phyloP scores from a whole-genome alignment of 2,797 vertebrate genomes.

The Morelia viridis region DNA sequence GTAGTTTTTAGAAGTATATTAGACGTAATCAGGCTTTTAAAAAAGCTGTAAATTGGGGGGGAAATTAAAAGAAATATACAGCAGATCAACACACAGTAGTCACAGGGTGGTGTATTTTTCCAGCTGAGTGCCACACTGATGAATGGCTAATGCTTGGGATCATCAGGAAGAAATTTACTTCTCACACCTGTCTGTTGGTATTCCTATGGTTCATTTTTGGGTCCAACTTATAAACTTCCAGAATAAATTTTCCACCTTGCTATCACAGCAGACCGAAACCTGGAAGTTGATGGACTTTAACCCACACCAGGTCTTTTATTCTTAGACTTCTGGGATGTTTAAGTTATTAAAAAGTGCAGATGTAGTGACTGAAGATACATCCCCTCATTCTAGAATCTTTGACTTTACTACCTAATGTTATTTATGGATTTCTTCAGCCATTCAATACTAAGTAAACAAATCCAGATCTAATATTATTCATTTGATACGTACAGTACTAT shows the following conservation, averaged over 20 bases:
- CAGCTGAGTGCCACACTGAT: background rate
- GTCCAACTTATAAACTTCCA: background rate
- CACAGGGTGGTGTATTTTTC: background rate
- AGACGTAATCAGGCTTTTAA: background rate
- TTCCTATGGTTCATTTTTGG: background rate
- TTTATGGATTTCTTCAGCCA: slow-evolving; percentile 57
- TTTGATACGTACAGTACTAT: slow-evolving; percentile 24
- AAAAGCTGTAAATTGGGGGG: background rate
- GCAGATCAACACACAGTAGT: background rate
- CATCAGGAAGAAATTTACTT: background rate
- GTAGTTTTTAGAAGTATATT: background rate
- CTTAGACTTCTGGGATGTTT: background rate
- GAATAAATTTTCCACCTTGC: background rate
- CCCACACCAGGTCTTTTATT: background rate
- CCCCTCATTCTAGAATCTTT: slow-evolving; percentile 43
- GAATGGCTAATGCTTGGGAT: background rate
- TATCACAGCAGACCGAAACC: background rate
- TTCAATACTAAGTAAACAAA: slow-evolving; percentile 43
- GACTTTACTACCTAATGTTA: slow-evolving; percentile 53
- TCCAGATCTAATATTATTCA: slow-evolving; percentile 29
- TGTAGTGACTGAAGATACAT: slow-evolving; percentile 49
- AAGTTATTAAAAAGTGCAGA: slow-evolving; percentile 40
- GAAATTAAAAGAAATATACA: background rate
- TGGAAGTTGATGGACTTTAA: background rate
- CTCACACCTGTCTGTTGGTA: background rate